phyloP scores from a whole-genome alignment of 1,140 invertebrate species.

The Acromyrmex heyeri region DNA sequence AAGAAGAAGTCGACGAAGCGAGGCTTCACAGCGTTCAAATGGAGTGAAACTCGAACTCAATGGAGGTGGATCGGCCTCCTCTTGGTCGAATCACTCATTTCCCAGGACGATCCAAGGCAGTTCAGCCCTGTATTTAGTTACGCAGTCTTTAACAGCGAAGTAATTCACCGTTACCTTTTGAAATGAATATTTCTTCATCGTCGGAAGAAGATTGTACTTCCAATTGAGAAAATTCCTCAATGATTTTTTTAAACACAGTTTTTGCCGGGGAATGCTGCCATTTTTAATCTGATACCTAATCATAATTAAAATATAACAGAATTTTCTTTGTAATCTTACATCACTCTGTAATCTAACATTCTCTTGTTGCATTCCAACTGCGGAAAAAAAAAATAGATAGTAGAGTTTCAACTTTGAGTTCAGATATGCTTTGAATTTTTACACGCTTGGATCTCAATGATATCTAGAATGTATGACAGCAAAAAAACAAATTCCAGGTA shows the following conservation, averaged over 20 bases:
- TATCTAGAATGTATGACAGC: neutral
- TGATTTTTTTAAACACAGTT: neutral
- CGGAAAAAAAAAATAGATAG: neutral
- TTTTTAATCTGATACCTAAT: neutral
- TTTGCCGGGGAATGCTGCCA: neutral
- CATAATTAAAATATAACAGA: neutral
- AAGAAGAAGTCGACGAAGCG: constrained; percentile 68
- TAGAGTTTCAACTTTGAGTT: constrained; percentile 2
- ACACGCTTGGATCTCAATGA: neutral
- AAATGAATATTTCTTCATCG: constrained; percentile 63
- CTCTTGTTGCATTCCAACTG: neutral
- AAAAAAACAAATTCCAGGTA: neutral
- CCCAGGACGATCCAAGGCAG: constrained; percentile 64
- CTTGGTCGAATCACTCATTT: constrained; percentile 70
- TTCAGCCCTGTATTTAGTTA: constrained; percentile 69
- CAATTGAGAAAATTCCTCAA: neutral
- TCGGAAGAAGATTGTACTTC: neutral
- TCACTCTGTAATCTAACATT: neutral
- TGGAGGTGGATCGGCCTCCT: constrained; percentile 55
- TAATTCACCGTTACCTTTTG: constrained; percentile 64
- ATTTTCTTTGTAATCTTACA: neutral
- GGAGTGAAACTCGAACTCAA: constrained; percentile 72
- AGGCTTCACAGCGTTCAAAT: constrained; percentile 55
- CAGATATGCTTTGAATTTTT: neutral
- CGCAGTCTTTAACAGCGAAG: constrained; percentile 60